Evolutionary conservation across 2,797 vertebrate species (phyloP).

Genomic region (Oophaga sylvatica): DNA sequence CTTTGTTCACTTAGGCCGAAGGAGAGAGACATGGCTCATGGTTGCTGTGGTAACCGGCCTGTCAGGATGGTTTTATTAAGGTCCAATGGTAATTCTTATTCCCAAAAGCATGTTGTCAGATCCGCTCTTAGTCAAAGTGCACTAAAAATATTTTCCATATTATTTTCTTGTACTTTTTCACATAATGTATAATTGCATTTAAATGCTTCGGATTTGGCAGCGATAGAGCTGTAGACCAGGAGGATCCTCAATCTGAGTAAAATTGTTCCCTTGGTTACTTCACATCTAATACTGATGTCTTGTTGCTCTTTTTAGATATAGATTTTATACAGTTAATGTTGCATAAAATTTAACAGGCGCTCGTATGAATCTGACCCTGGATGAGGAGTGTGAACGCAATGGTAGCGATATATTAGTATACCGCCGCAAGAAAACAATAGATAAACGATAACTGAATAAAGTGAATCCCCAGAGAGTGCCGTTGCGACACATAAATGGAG

Average conservation of each 20-base stretch:
- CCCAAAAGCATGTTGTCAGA: conserved; percentile 75
- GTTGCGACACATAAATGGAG: background rate
- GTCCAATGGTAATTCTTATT: conserved; percentile 81
- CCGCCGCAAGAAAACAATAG: background rate
- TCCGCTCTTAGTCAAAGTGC: conserved; percentile 65
- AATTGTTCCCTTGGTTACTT: conserved; percentile 4
- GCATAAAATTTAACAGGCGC: background rate
- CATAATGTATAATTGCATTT: conserved; percentile 5
- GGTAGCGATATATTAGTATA: background rate
- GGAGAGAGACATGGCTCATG: conserved; percentile 60
- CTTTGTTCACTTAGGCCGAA: conserved; percentile 63
- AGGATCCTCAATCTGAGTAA: background rate
- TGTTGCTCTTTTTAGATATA: background rate
- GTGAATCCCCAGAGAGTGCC: background rate
- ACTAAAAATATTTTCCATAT: conserved; percentile 42
- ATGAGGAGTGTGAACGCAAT: background rate
- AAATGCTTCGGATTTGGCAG: conserved; percentile 10
- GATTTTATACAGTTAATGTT: background rate
- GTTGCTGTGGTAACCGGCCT: conserved; percentile 83
- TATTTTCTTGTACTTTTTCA: conserved; percentile 41
- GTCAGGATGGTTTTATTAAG: conserved; percentile 73
- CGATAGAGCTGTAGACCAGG: background rate
- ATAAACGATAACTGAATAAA: background rate
- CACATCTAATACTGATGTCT: background rate
- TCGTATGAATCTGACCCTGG: background rate